These are phyloP conservation scores for Rhodinocichla rosea DNA, from an alignment of 2,113 vertebrate species.

Conservation along the genomic window DNA sequence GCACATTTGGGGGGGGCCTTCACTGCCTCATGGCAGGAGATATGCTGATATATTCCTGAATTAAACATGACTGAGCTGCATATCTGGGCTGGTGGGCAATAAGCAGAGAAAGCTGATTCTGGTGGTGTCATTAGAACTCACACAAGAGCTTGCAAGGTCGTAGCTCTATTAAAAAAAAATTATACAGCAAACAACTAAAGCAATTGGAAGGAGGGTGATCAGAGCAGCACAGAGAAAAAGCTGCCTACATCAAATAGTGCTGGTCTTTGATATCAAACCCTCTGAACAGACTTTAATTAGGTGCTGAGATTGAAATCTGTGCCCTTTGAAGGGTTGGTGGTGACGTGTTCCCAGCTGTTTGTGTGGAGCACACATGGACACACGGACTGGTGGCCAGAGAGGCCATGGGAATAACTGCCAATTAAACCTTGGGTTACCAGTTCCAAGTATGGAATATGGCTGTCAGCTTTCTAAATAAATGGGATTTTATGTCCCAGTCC, in stretches of 20 bases:
- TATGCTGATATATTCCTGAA: neutral
- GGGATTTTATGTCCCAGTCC: neutral
- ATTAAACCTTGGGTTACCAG: neutral
- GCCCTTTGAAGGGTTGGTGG: neutral
- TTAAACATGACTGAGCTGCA: neutral
- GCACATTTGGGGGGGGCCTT: neutral
- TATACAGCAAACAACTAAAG: neutral
- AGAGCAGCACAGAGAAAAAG: neutral
- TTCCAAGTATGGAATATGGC: neutral
- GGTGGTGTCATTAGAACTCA: neutral
- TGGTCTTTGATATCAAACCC: neutral
- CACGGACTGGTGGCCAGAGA: neutral
- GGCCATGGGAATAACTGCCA: neutral
- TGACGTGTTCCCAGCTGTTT: neutral
- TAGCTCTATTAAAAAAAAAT: neutral
- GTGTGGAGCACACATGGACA: neutral
- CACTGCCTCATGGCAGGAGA: neutral
- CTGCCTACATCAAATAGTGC: neutral
- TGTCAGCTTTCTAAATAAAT: neutral
- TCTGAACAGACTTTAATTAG: neutral
- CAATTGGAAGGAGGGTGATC: neutral
- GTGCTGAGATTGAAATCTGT: neutral
- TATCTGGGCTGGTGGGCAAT: neutral
- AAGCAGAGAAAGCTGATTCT: neutral
- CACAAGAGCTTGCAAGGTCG: neutral